phyloP scores from a whole-genome alignment of 2,113 vertebrate species.

The Nothobranchius kuhntae region DNA sequence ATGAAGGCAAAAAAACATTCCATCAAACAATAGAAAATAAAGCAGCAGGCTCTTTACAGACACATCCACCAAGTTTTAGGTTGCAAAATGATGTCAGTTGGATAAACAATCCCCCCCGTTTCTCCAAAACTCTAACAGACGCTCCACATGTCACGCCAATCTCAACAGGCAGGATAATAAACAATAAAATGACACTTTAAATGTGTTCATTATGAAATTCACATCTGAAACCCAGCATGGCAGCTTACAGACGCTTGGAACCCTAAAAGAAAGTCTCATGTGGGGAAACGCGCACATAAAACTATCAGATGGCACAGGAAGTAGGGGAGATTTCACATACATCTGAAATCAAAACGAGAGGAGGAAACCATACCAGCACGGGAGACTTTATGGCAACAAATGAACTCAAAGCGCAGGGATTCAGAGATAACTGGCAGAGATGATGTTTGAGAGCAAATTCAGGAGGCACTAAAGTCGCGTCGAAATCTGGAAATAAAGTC shows the following conservation, averaged over 20 bases:
- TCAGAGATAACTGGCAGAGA: not conserved
- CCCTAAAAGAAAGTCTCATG: slow-evolving; percentile 19
- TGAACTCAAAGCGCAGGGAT: slow-evolving; percentile 45
- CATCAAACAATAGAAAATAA: slow-evolving; percentile 13
- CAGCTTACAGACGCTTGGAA: not conserved
- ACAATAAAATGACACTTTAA: slow-evolving; percentile 11
- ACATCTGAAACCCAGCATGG: not conserved
- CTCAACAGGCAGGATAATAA: slow-evolving; percentile 58
- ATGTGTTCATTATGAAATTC: no score
- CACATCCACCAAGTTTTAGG: not conserved
- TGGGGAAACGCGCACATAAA: slow-evolving; percentile 19
- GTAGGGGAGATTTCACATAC: slow-evolving; percentile 12
- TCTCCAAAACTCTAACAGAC: slow-evolving; percentile 50
- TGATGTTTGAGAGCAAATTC: slow-evolving; percentile 37
- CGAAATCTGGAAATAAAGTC: not conserved
- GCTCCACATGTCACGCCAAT: slow-evolving; percentile 33
- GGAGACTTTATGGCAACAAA: slow-evolving; percentile 28
- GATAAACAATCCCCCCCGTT: slow-evolving; percentile 44
- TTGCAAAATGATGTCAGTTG: slow-evolving; percentile 21
- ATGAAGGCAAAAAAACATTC: not conserved
- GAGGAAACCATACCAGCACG: slow-evolving; percentile 8
- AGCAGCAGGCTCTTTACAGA: slow-evolving; percentile 24
- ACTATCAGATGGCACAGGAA: slow-evolving; percentile 45
- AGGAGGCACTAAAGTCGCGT: slow-evolving; percentile 26
- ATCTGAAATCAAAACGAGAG: slow-evolving; percentile 23